Conservation (phyloP, 2,888 invertebrate genomes). For the Amphipyra berbera region DNA sequence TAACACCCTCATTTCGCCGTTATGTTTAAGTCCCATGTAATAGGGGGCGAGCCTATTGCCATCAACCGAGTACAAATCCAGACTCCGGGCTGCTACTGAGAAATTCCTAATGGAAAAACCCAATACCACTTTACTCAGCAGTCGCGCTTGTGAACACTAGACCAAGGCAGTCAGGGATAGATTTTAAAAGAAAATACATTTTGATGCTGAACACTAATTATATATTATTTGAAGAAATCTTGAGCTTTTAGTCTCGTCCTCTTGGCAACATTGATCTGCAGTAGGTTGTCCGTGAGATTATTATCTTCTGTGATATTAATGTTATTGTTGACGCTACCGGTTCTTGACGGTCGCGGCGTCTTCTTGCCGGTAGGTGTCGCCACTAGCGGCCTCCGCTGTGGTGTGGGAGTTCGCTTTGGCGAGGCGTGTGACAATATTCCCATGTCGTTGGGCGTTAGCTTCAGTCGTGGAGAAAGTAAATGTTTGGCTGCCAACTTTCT, state of each 20-base stretch:
- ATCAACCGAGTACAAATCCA: too few relatives aligned
- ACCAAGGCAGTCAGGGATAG: too few relatives aligned
- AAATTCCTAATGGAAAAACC: too few relatives aligned
- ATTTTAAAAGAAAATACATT: constrained; percentile 6
- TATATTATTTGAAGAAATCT: constrained; percentile 92
- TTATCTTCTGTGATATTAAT: constrained; percentile 66
- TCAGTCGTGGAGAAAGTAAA: constrained; percentile 84
- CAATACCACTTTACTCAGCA: too few relatives aligned
- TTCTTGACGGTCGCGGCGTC: constrained; percentile 41
- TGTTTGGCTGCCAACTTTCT: constrained; percentile 93
- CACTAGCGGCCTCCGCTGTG: constrained; percentile 64
- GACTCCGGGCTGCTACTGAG: too few relatives aligned
- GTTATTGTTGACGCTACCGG: constrained; percentile 39
- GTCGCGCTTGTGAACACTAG: too few relatives aligned
- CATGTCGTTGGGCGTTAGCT: constrained; percentile 81
- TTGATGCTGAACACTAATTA: constrained; percentile 4
- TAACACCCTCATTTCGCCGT: too few relatives aligned
- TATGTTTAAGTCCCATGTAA: too few relatives aligned
- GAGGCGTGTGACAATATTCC: constrained; percentile 75
- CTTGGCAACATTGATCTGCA: constrained; percentile 94
- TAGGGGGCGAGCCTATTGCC: too few relatives aligned
- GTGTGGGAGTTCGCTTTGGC: constrained; percentile 69
- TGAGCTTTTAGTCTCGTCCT: constrained; percentile 93
- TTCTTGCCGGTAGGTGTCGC: constrained; percentile 67
- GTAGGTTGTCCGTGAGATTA: constrained; percentile 95